Conservation (phyloP, 2,113 vertebrate species). For the Channa argus region DNA sequence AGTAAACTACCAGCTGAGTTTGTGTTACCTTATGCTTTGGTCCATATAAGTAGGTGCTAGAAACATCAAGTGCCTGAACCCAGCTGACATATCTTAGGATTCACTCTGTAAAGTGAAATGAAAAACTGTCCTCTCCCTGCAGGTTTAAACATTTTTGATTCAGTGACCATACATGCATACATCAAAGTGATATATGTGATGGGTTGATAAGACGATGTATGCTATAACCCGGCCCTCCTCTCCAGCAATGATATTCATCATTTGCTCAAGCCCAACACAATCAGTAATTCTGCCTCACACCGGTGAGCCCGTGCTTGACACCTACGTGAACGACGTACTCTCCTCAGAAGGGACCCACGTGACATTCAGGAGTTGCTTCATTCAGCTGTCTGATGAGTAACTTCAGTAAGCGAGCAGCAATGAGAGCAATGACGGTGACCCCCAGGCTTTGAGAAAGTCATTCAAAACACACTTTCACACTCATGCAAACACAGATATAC, state of each 20-base stretch:
- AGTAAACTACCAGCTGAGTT: too few species aligned
- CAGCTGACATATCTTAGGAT: slow-evolving; percentile 24
- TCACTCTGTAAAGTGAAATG: slow-evolving; percentile 6
- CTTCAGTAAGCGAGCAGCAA: background rate
- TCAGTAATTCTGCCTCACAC: slow-evolving; percentile 51
- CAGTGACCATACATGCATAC: slow-evolving; percentile 40
- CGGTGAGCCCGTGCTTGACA: slow-evolving; percentile 30
- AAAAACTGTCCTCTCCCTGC: slow-evolving; percentile 19
- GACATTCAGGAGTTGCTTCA: background rate
- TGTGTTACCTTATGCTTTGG: too few species aligned
- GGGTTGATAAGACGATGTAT: slow-evolving; percentile 48
- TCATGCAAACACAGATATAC: too few species aligned
- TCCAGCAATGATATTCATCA: slow-evolving; percentile 56
- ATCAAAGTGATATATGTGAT: slow-evolving; percentile 60
- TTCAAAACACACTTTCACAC: slow-evolving; percentile 2
- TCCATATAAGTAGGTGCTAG: background rate
- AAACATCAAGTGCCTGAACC: slow-evolving; percentile 2
- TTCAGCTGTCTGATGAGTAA: slow-evolving; percentile 1
- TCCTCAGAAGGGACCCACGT: slow-evolving; percentile 23
- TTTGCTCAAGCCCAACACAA: background rate
- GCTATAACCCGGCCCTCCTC: slow-evolving; percentile 11
- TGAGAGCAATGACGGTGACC: slow-evolving; percentile 15
- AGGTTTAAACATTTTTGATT: slow-evolving; percentile 39
- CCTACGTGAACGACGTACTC: slow-evolving; percentile 20
- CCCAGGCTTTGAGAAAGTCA: background rate